A percentile compares a stretch with the other conserved stretches of the same genome.
These are phyloP conservation scores for Laothoe populi DNA, from an alignment of 2,888 invertebrate species.

Conservation along the genomic window DNA sequence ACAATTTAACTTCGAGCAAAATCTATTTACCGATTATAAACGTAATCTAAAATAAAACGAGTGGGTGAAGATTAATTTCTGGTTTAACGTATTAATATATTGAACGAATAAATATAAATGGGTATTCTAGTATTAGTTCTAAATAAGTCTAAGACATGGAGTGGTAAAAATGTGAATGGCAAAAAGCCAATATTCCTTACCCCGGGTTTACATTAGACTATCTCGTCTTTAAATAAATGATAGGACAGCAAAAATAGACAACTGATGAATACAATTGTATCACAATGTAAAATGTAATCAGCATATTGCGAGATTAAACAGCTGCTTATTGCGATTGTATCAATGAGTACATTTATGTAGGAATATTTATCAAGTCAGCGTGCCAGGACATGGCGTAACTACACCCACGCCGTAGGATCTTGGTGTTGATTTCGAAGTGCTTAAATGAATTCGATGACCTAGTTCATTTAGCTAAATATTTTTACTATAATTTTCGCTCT, in stretches of 20 bases:
- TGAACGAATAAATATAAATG: too few relatives aligned
- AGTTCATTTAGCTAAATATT: not conserved
- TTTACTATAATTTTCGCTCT: not conserved
- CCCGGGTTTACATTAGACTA: too few relatives aligned
- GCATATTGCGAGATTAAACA: conserved; percentile 14
- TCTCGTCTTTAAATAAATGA: too few relatives aligned
- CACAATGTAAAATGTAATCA: conserved; percentile 6
- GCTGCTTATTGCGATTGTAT: conserved; percentile 16
- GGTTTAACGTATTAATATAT: too few relatives aligned
- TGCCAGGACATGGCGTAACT: conserved; percentile 25
- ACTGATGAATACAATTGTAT: not conserved
- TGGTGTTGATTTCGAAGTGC: conserved; percentile 21
- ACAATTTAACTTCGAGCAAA: too few relatives aligned
- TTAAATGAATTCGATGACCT: not conserved
- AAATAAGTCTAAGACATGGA: too few relatives aligned
- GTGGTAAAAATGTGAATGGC: too few relatives aligned
- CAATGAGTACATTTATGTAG: conserved; percentile 15
- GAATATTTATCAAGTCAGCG: conserved; percentile 19
- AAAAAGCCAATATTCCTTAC: not conserved
- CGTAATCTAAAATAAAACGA: too few relatives aligned
- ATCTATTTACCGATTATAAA: too few relatives aligned
- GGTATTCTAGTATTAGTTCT: too few relatives aligned
- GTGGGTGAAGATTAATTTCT: too few relatives aligned
- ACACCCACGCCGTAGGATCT: conserved; percentile 25
- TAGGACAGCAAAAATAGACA: too few relatives aligned